These are phyloP conservation scores for Antrozous pallidus DNA, from an alignment of 2,797 vertebrate genomes.

Conservation along the genomic window DNA sequence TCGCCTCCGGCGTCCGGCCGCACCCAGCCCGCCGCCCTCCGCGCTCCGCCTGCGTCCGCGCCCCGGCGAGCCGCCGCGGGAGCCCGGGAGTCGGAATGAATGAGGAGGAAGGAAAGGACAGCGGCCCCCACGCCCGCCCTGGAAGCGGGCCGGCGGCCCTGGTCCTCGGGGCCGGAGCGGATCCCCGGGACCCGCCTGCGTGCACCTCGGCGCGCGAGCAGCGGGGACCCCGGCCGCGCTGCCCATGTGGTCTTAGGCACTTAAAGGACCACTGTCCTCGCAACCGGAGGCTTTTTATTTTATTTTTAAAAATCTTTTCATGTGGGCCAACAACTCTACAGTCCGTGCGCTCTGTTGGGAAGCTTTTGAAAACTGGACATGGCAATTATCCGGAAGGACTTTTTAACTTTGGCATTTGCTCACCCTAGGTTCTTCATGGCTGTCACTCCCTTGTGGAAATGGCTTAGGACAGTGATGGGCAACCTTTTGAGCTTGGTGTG, in stretches of 20 bases:
- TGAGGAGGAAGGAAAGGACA: constrained; percentile 55
- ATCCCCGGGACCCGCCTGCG: not conserved
- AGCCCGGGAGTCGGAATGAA: constrained; percentile 68
- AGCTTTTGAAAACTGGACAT: constrained; percentile 29
- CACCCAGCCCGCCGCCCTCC: not conserved
- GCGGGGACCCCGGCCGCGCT: not conserved
- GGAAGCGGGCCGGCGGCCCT: not conserved
- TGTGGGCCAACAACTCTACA: not conserved
- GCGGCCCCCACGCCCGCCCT: not conserved
- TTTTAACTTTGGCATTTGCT: constrained; percentile 15
- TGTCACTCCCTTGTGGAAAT: not conserved
- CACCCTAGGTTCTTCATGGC: not conserved
- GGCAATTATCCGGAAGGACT: not conserved
- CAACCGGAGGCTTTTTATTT: not conserved
- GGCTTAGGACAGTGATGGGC: too few relatives aligned
- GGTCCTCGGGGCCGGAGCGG: too few relatives aligned
- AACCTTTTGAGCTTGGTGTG: too few relatives aligned
- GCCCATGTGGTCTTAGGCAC: not conserved
- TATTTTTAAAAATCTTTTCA: not conserved
- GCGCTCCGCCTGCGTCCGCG: constrained; percentile 30
- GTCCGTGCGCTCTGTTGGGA: not conserved
- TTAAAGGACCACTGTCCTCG: not conserved
- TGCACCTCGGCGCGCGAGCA: not conserved
- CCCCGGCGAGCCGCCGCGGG: constrained; percentile 21
- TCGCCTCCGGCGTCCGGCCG: constrained; percentile 2